Conservation (phyloP, 1,140 invertebrate genomes). For the Halesus radiatus region DNA sequence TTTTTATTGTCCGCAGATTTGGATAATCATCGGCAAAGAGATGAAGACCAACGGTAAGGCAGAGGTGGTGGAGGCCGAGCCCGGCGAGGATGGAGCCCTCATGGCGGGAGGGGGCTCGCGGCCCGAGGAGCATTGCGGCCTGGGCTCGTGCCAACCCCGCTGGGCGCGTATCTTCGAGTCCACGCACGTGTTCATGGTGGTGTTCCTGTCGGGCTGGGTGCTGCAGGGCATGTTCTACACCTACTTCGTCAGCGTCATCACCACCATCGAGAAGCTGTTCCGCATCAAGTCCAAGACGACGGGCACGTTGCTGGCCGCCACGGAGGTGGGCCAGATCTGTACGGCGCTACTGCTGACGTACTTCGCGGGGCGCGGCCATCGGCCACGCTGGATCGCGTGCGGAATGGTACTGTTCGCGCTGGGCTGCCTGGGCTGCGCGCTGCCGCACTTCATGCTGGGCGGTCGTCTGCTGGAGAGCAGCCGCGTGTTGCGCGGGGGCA, state of each 20-base stretch:
- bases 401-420: slow-evolving; percentile 92
- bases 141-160: slow-evolving; percentile 77
- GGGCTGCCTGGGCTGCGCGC: slow-evolving; percentile 88
- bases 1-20: slow-evolving; percentile 11
- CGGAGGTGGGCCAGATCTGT: slow-evolving; percentile 94
- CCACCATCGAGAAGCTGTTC: slow-evolving; percentile 96
- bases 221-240: slow-evolving; percentile 95
- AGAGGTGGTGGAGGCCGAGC: slow-evolving; percentile 26
- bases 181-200: slow-evolving; percentile 90
- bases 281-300: slow-evolving; percentile 96
- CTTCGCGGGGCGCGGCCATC: slow-evolving; percentile 92
- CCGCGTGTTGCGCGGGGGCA: slow-evolving; percentile 70
- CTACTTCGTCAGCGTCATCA: slow-evolving; percentile 96
- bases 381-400: slow-evolving; percentile 96
- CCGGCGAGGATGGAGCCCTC: slow-evolving; percentile 30
- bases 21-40: no score
- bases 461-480: slow-evolving; percentile 79
- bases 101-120: slow-evolving; percentile 18
- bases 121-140: slow-evolving; percentile 73
- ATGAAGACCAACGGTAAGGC: slow-evolving; percentile 45
- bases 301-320: slow-evolving; percentile 92
- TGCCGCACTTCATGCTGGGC: slow-evolving; percentile 87
- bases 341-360: slow-evolving; percentile 92
- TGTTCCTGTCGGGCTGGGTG: slow-evolving; percentile 91
- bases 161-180: slow-evolving; percentile 86